Evolutionary conservation across 2,797 vertebrate species (phyloP), one percentile per base, ranked within the genome.

Genomic region (Sparus aurata): DNA sequence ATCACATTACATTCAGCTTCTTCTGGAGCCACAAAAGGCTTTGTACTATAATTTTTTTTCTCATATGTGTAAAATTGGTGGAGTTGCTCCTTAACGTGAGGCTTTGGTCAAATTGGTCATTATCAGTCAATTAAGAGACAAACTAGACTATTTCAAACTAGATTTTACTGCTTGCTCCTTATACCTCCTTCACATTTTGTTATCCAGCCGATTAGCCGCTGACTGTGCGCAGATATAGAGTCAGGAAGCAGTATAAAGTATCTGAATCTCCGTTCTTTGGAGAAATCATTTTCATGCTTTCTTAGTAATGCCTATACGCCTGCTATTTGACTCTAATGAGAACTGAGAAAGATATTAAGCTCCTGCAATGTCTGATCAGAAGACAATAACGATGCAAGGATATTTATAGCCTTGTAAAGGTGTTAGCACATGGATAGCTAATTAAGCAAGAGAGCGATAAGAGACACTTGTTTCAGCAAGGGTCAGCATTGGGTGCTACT

Each of bases 361-460:
- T 69, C 55, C 74, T 77, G 89, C 84, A 75, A 68, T 64, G 73
- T 83, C 79, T 69, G 87, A 92, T 89, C 89, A 85, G 76, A 77
- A 83, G 74, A 85, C 87, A 72, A 71, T 91, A 87, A 90, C 75
- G 77, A 88, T 85, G 78, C 50, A 25, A 84, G 80, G 84, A 80
- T 88, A 85, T 91, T 89, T 90, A 84, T 84, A 22, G 74, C 79
- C 47, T 79, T 85, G 84, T 88, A 82, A 86, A 86, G 77, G 84
- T 80, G 82, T 84, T 78, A 75, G 59, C 65, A 74, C 87, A 63
- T 63, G 65, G 82, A 70, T 75, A 59, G 85, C 74, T 92, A 92
- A 92, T 93, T 90, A 93, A 88, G 75, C 68, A 46, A 59, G 55
- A 69, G 41, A 22, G 47, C 84, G 87, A 92, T 93, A 87, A 91